phyloP scores from a whole-genome alignment of 2,888 invertebrate genomes.

The Temnothorax rugatulus region DNA sequence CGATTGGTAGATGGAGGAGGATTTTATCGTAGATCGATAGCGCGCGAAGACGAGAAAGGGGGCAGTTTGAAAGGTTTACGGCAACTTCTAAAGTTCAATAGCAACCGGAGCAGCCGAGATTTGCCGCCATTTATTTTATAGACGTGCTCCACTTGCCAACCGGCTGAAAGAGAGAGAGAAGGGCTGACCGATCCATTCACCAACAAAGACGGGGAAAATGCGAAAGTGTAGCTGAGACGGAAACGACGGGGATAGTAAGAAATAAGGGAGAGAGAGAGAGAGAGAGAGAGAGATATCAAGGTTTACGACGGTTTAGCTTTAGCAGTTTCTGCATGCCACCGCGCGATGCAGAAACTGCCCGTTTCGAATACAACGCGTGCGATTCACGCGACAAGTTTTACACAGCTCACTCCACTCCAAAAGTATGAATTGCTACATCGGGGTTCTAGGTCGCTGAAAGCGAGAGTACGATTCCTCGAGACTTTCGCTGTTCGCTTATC shows the following conservation, averaged over 20 bases:
- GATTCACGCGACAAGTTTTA: constrained; percentile 72
- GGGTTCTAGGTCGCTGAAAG: constrained; percentile 39
- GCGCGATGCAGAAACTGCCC: constrained; percentile 24
- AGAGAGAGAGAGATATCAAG: constrained; percentile 62
- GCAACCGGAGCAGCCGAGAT: constrained; percentile 68
- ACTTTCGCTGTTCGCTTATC: constrained; percentile 42
- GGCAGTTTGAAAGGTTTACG: constrained; percentile 67
- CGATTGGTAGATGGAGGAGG: constrained; percentile 10
- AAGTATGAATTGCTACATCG: constrained; percentile 46
- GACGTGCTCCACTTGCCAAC: constrained; percentile 75
- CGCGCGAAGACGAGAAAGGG: constrained; percentile 53
- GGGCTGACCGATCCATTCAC: constrained; percentile 57
- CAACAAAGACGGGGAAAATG: constrained; percentile 31
- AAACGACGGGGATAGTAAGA: background rate
- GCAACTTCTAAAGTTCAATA: constrained; percentile 77
- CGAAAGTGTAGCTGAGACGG: constrained; percentile 9
- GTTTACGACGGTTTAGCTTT: constrained; percentile 74
- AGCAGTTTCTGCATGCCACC: constrained; percentile 70
- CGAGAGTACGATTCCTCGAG: constrained; percentile 31
- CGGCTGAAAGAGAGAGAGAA: constrained; percentile 45
- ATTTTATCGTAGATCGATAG: constrained; percentile 59
- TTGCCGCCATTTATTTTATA: constrained; percentile 76
- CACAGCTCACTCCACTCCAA: constrained; percentile 64
- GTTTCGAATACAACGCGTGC: constrained; percentile 20
- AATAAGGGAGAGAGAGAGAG: background rate